Conservation (phyloP, 1,140 invertebrate genomes). For the Drosophila obscura region DNA sequence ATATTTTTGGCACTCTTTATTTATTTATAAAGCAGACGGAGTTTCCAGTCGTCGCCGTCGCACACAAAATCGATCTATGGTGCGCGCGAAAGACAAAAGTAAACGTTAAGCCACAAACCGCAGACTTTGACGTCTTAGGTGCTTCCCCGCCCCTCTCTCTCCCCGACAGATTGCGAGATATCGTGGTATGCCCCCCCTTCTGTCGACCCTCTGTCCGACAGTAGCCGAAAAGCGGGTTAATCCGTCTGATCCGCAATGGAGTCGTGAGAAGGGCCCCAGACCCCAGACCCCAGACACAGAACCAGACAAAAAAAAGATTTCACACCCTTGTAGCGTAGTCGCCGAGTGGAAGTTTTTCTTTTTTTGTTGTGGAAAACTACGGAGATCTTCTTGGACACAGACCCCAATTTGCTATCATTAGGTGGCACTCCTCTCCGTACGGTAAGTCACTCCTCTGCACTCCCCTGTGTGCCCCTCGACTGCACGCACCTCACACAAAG, state of each 20-base stretch:
- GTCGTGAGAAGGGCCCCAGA: conserved; percentile 42
- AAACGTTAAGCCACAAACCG: conserved; percentile 52
- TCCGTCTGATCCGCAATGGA: conserved; percentile 3
- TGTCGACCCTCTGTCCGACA: conserved; percentile 12
- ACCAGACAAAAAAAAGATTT: conserved; percentile 32
- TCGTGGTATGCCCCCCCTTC: conserved; percentile 36
- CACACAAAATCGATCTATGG: conserved; percentile 55
- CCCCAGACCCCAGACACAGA: too few relatives aligned
- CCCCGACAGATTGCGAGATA: conserved; percentile 26
- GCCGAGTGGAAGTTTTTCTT: conserved; percentile 53
- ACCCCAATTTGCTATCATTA: conserved; percentile 41
- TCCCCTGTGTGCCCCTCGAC: conserved; percentile 23
- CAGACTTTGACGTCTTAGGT: conserved; percentile 47
- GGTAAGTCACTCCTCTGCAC: neutral
- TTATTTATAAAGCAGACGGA: conserved; percentile 69
- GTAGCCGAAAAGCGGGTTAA: conserved; percentile 24
- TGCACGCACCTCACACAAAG: conserved; percentile 12
- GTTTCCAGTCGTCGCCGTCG: conserved; percentile 23
- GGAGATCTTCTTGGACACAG: conserved; percentile 28
- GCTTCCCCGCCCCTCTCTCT: neutral
- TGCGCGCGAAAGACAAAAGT: conserved; percentile 70
- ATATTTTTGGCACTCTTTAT: conserved; percentile 75
- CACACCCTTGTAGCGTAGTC: conserved; percentile 31
- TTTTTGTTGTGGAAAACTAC: conserved; percentile 62
- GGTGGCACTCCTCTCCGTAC: conserved; percentile 1